These are phyloP conservation scores for Syndactyla subalaris DNA, from an alignment of 2,797 vertebrate genomes.

Conservation along the genomic window DNA sequence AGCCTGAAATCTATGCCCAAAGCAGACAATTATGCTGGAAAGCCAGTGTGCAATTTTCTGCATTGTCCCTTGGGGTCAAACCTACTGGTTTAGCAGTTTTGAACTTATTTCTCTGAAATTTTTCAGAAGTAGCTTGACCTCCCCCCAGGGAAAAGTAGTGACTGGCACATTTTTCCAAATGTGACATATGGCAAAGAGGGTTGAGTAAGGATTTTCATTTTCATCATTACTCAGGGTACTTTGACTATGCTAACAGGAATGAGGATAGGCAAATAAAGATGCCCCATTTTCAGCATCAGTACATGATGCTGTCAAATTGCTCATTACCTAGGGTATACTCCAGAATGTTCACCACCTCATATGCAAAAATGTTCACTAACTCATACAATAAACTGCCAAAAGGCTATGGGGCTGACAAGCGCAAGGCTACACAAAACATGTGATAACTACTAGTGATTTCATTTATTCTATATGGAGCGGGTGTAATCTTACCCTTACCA, in stretches of 20 bases:
- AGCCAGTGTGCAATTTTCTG: neutral
- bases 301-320: neutral
- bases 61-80: neutral
- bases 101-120: neutral
- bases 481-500: neutral
- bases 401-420: neutral
- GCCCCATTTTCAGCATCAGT: neutral
- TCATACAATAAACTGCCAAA: neutral
- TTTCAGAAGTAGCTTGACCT: neutral
- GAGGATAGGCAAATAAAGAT: neutral
- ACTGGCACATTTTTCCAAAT: neutral
- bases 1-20: neutral
- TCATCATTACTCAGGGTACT: neutral
- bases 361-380: neutral
- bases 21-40: neutral
- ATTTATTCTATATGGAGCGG: neutral
- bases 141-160: neutral
- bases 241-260: neutral
- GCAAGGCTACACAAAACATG: neutral
- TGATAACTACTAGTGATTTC: neutral
- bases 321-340: neutral
- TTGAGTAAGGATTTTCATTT: neutral
- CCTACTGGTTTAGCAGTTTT: neutral
- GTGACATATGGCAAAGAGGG: neutral
- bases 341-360: neutral